These are phyloP conservation scores for Gymnopithys bicolor DNA, from an alignment of 2,797 vertebrate genomes.

Conservation along the genomic window DNA sequence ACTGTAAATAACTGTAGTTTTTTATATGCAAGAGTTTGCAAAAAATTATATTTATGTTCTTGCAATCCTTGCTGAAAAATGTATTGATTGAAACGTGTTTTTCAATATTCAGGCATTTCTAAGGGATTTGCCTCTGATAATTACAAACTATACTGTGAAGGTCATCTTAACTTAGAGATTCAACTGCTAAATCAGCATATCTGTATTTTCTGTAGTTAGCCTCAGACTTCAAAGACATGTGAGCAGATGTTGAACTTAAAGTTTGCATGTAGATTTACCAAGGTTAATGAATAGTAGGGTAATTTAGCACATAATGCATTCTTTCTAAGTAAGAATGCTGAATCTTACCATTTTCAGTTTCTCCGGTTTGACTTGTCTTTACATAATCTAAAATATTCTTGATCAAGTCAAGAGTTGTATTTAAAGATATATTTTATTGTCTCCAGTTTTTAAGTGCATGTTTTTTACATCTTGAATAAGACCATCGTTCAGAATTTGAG, in stretches of 20 bases:
- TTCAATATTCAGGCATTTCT: neutral
- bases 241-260: neutral
- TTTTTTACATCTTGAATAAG: neutral
- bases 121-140: neutral
- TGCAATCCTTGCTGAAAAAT: neutral
- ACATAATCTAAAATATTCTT: neutral
- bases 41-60: neutral
- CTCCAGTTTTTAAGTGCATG: neutral
- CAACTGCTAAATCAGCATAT: neutral
- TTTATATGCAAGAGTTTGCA: neutral
- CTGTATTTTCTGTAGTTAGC: neutral
- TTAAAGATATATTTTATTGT: neutral
- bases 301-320: neutral
- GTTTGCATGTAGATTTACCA: neutral
- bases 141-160: neutral
- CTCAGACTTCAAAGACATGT: neutral
- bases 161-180: neutral
- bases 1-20: neutral
- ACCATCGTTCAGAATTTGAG: neutral
- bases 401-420: neutral
- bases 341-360: neutral
- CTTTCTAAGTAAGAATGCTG: neutral
- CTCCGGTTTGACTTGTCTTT: neutral
- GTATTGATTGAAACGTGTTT: neutral
- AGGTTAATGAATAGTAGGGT: neutral